Percentiles rank a stretch among this genome's conserved stretches.
Evolutionary conservation across 2,113 vertebrate species (phyloP).

Genomic region (Neolamprologus devosi): DNA sequence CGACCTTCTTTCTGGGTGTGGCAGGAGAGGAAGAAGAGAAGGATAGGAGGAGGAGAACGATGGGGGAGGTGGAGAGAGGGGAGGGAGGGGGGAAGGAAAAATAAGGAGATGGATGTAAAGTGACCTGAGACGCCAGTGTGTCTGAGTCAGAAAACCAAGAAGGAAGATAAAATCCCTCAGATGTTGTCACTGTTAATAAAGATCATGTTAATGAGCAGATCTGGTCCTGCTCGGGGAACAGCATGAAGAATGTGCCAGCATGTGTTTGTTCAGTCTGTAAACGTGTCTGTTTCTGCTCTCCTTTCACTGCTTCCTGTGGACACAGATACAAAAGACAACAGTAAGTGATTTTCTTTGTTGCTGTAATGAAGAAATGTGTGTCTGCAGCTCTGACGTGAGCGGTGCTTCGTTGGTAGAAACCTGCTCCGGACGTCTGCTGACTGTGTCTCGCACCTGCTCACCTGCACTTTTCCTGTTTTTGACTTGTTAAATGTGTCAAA

Average conservation of each 20-base stretch:
- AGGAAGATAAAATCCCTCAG: neutral
- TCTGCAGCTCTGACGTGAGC: neutral
- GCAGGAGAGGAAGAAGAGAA: neutral
- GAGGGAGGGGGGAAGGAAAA: neutral
- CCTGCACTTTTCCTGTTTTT: neutral
- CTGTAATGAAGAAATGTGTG: neutral
- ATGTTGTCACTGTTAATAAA: neutral
- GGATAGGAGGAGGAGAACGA: neutral
- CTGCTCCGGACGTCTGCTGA: neutral
- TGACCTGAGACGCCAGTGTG: slow-evolving; percentile 2
- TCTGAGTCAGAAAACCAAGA: neutral
- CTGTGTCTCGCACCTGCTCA: neutral
- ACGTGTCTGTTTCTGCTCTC: neutral
- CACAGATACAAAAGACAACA: slow-evolving; percentile 49
- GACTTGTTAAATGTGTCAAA: neutral
- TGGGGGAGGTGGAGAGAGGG: neutral
- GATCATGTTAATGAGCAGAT: neutral
- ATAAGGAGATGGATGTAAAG: neutral
- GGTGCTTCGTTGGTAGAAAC: neutral
- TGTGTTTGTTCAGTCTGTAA: neutral
- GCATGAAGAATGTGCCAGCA: neutral
- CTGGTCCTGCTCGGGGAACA: neutral
- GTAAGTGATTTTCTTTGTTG: slow-evolving; percentile 53
- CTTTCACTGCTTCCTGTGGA: slow-evolving; percentile 28
- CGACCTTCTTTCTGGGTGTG: slow-evolving; percentile 15